Conservation (phyloP, 2,888 invertebrate species). For the Myopa tessellatipennis region DNA sequence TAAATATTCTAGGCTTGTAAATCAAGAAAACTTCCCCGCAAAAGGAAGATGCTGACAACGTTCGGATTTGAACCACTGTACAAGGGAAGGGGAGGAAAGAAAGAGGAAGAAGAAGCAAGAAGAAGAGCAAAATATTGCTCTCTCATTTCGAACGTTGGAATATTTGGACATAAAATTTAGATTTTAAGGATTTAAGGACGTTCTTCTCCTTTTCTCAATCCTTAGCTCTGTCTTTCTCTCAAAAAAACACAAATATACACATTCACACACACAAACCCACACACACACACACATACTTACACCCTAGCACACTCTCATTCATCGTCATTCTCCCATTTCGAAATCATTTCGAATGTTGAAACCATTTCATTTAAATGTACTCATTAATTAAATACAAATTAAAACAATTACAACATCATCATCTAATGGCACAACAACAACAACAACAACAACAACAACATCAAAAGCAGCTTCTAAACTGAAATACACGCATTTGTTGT, state of each 20-base stretch:
- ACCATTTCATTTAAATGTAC: conserved; percentile 15
- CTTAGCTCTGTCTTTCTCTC: neutral
- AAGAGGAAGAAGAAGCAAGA: no score
- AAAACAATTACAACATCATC: conserved; percentile 32
- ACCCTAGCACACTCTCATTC: conserved; percentile 12
- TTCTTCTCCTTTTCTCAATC: neutral
- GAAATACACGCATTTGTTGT: neutral
- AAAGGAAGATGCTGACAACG: no score
- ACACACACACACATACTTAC: conserved; percentile 24
- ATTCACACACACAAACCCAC: neutral
- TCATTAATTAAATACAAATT: conserved; percentile 37
- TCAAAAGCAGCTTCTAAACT: neutral
- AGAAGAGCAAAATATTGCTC: no score
- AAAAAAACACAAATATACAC: neutral
- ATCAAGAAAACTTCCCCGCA: neutral
- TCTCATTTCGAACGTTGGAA: no score
- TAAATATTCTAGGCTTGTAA: no score
- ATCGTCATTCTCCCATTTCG: neutral
- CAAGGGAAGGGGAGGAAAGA: no score
- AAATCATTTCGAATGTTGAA: neutral
- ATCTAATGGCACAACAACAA: conserved; percentile 21
- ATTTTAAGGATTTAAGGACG: no score
- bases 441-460: conserved; percentile 29
- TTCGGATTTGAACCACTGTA: no score
- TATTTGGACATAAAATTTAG: no score